These are phyloP conservation scores for Eriosoma lanigerum DNA, from an alignment of 1,140 invertebrate species.

Conservation along the genomic window DNA sequence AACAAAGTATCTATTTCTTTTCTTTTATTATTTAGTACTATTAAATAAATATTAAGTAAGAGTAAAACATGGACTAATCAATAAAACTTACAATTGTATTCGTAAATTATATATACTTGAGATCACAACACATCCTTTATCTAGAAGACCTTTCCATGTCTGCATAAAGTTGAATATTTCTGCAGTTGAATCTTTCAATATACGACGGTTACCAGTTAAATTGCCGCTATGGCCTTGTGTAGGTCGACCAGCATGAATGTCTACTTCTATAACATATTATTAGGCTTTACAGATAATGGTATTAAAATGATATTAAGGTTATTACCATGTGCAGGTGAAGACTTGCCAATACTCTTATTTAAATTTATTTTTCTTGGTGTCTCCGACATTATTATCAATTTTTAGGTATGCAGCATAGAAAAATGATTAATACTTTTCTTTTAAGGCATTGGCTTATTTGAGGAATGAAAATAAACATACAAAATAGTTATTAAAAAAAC, in stretches of 20 bases:
- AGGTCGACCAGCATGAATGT: not conserved
- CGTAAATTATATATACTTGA: constrained; percentile 19
- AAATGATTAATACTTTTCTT: too few relatives aligned
- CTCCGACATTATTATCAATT: constrained; percentile 13
- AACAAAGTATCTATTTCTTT: too few relatives aligned
- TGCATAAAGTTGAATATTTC: constrained; percentile 37
- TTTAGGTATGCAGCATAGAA: too few relatives aligned
- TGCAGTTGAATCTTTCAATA: constrained; percentile 21
- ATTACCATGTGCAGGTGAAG: constrained; percentile 9
- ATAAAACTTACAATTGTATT: not conserved
- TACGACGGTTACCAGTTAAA: constrained; percentile 32
- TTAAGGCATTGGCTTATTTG: too few relatives aligned
- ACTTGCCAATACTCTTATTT: not conserved
- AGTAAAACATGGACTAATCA: too few relatives aligned
- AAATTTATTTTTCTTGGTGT: not conserved
- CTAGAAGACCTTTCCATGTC: constrained; percentile 9
- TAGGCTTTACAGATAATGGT: too few relatives aligned
- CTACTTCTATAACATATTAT: constrained; percentile 6
- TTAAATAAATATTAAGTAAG: too few relatives aligned
- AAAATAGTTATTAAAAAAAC: too few relatives aligned
- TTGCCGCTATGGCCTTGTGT: constrained; percentile 33
- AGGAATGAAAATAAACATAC: too few relatives aligned
- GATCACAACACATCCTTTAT: constrained; percentile 1
- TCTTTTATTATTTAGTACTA: not conserved
- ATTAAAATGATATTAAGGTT: too few relatives aligned